These are phyloP conservation scores for Epinotia bilunana DNA, from an alignment of 2,888 invertebrate genomes.

Conservation along the genomic window DNA sequence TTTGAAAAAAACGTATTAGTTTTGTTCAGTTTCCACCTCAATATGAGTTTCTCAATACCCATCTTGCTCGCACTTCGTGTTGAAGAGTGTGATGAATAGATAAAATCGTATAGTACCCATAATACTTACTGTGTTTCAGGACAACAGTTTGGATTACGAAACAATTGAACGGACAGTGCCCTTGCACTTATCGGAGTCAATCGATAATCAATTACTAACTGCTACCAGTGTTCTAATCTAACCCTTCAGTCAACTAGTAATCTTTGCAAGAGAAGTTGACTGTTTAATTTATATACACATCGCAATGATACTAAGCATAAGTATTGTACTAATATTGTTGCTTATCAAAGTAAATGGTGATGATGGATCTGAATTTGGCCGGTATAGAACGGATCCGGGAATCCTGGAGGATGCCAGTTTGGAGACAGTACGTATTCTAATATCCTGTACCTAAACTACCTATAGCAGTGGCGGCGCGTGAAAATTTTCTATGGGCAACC, in stretches of 20 bases:
- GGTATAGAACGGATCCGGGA: conserved; percentile 53
- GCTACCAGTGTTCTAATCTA: not conserved
- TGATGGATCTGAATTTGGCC: conserved; percentile 1
- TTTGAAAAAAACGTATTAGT: not conserved
- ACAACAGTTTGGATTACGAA: conserved; percentile 28
- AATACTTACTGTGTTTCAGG: conserved; percentile 7
- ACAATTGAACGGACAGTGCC: conserved; percentile 26
- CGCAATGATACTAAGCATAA: conserved; percentile 20
- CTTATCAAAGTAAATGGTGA: conserved; percentile 29
- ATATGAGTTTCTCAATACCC: not conserved
- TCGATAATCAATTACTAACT: conserved; percentile 23
- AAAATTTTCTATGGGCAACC: too few species aligned
- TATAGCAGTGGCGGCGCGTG: too few species aligned
- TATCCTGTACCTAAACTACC: not conserved
- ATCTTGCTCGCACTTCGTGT: not conserved
- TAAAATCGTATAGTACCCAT: not conserved
- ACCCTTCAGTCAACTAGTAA: conserved; percentile 37
- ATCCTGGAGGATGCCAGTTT: conserved; percentile 72
- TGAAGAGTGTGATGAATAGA: not conserved
- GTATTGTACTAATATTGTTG: conserved; percentile 14
- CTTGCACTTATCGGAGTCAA: conserved; percentile 35
- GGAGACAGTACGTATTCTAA: conserved; percentile 69
- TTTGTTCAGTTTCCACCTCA: not conserved
- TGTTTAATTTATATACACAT: conserved; percentile 9
- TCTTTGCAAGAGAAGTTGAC: conserved; percentile 27